These are phyloP conservation scores for Scaptodrosophila latifasciaeformis DNA, from an alignment of 2,888 invertebrate genomes.

Conservation along the genomic window DNA sequence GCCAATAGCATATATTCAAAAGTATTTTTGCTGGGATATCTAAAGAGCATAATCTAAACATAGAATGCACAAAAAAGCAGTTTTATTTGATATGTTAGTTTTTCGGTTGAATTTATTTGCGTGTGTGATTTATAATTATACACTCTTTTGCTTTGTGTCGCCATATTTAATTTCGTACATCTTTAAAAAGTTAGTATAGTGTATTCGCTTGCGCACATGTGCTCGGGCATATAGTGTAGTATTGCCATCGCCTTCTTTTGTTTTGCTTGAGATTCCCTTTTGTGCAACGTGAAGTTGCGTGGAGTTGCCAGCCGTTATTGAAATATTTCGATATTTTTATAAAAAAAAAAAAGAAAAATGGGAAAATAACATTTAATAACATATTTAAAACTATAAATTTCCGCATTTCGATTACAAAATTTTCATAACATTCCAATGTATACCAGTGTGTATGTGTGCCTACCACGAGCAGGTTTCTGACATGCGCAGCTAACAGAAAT, in stretches of 20 bases:
- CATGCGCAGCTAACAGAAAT: conserved; percentile 66
- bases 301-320: conserved; percentile 45
- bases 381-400: no score
- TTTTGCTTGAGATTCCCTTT: conserved; percentile 61
- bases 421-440: not conserved
- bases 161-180: conserved; percentile 62
- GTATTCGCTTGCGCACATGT: conserved; percentile 36
- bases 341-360: no score
- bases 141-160: conserved; percentile 51
- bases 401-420: no score
- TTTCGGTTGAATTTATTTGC: conserved; percentile 27
- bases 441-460: not conserved
- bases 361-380: no score
- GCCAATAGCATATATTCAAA: no score
- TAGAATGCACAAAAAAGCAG: no score
- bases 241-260: conserved; percentile 48
- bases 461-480: no score
- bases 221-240: conserved; percentile 17
- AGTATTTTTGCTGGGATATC: no score
- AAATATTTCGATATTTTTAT: conserved; percentile 9
- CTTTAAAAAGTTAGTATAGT: conserved; percentile 33
- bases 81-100: conserved; percentile 2
- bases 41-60: no score
- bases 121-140: conserved; percentile 12
- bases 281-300: conserved; percentile 58